Conservation (phyloP, 1,140 invertebrate species). For the Brachionus koreanus region DNA sequence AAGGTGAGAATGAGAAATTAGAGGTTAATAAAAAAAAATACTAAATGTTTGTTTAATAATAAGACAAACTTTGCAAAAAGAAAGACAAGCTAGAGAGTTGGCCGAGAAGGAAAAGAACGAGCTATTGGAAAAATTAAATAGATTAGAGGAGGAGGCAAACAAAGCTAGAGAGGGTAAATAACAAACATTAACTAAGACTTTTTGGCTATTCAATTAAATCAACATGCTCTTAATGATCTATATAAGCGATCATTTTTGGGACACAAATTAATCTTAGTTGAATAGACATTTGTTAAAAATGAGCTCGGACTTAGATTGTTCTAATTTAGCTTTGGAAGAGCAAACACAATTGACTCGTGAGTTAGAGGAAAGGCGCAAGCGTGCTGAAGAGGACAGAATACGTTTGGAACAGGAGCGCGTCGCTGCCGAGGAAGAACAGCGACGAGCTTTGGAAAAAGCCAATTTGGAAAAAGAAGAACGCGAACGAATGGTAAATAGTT, state of each 20-base stretch:
- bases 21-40: too few relatives aligned
- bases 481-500: conserved; percentile 32
- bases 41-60: conserved; percentile 6
- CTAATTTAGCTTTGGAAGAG: conserved; percentile 40
- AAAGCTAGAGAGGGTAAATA: conserved; percentile 41
- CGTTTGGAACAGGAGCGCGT: conserved; percentile 28
- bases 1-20: conserved; percentile 1
- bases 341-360: conserved; percentile 29
- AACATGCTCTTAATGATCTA: not conserved
- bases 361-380: conserved; percentile 15
- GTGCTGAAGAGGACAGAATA: conserved; percentile 30
- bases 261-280: conserved; percentile 11
- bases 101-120: conserved; percentile 53
- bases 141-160: conserved; percentile 38
- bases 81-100: conserved; percentile 52
- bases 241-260: not conserved
- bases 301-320: not conserved
- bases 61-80: conserved; percentile 51
- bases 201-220: not conserved
- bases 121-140: conserved; percentile 49
- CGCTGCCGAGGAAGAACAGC: conserved; percentile 34
- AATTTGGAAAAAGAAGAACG: conserved; percentile 40
- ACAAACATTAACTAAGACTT: not conserved
- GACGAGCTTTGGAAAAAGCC: conserved; percentile 16
- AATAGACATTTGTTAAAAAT: not conserved